These are phyloP conservation scores for Trochalopteron elliotii DNA, from an alignment of 2,113 vertebrate species.

Conservation along the genomic window DNA sequence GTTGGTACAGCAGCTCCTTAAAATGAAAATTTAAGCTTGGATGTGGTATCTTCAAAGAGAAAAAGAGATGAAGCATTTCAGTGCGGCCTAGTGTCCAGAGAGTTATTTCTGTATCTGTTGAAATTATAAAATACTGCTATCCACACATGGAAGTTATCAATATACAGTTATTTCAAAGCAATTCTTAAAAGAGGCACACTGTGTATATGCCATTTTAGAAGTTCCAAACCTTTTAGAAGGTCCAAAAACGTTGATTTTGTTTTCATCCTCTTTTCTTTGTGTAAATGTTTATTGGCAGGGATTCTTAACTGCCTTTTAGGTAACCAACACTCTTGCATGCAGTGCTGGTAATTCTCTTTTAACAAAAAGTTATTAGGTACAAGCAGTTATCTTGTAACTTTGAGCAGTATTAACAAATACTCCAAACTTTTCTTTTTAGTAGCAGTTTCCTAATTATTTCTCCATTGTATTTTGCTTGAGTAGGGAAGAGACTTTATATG, in stretches of 20 bases:
- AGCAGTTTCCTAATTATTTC: not conserved
- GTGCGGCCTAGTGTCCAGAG: not conserved
- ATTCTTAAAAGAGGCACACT: not conserved
- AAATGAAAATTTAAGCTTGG: not conserved
- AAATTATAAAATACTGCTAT: not conserved
- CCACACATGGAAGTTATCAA: not conserved
- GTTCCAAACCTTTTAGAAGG: not conserved
- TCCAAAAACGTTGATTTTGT: not conserved
- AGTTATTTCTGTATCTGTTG: not conserved
- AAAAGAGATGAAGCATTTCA: not conserved
- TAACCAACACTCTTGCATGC: not conserved
- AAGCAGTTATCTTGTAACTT: not conserved
- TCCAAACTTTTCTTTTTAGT: not conserved
- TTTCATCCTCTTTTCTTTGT: not conserved
- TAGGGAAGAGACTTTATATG: not conserved
- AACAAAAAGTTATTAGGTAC: not conserved
- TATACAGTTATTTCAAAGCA: not conserved
- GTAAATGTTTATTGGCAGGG: not conserved
- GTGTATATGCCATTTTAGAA: not conserved
- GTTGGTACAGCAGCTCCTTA: not conserved
- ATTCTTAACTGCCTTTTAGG: not conserved
- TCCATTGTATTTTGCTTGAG: not conserved
- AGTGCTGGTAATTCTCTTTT: not conserved
- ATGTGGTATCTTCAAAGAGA: conserved; percentile 1
- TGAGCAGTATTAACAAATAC: not conserved